Evolutionary conservation across 2,113 vertebrate genomes (phyloP).

Genomic region (Halichoeres trimaculatus): DNA sequence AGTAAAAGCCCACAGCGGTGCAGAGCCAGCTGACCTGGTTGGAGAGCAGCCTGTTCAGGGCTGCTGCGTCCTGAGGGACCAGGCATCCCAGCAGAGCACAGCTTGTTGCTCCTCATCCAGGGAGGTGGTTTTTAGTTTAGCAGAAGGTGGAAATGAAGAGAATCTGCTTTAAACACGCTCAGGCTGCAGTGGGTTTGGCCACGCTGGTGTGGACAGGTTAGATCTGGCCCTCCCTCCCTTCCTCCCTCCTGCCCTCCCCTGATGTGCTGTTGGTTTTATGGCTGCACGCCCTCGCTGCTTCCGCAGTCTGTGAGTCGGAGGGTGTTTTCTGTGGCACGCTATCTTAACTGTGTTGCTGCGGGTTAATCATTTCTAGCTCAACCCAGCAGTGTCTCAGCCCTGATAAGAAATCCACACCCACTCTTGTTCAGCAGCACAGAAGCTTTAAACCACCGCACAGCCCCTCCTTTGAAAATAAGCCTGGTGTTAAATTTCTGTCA

Average conservation of each 20-base stretch:
- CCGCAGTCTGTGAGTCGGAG: constrained; percentile 22
- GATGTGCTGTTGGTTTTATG: constrained; percentile 42
- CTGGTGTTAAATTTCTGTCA: not conserved
- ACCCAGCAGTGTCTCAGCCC: not conserved
- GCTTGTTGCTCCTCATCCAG: not conserved
- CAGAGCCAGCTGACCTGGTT: constrained; percentile 58
- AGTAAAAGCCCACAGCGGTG: constrained; percentile 35
- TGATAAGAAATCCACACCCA: not conserved
- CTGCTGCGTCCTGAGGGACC: not conserved
- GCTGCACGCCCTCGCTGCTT: constrained; percentile 28
- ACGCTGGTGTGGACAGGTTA: not conserved
- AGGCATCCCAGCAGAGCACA: not conserved
- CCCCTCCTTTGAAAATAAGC: not conserved
- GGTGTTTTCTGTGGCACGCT: constrained; percentile 17
- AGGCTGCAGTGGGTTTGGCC: not conserved
- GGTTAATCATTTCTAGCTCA: constrained; percentile 45
- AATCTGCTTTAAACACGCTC: not conserved
- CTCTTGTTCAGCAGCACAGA: not conserved
- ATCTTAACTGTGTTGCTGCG: constrained; percentile 8
- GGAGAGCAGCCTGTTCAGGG: constrained; percentile 35
- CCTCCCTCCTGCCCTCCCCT: not conserved
- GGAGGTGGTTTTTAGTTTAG: constrained; percentile 1
- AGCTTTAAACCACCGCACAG: not conserved
- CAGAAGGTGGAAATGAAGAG: not conserved
- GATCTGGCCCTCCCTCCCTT: not conserved